Conservation (phyloP, 2,888 invertebrate species). For the Zootermopsis nevadensis region DNA sequence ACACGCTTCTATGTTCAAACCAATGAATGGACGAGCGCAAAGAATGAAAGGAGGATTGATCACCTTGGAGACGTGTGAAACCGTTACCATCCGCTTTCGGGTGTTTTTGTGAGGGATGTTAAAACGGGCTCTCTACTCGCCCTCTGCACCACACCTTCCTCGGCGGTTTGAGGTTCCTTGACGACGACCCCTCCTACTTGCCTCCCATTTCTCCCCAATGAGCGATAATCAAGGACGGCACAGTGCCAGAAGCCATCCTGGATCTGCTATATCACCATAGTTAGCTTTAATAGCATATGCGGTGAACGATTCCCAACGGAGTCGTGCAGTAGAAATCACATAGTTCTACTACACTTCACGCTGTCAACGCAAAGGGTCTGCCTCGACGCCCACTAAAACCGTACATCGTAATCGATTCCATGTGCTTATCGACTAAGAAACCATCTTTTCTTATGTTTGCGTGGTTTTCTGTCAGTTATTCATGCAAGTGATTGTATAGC, state of each 20-base stretch:
- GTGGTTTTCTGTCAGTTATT: no score
- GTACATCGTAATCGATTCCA: no score
- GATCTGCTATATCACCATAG: conserved; percentile 3
- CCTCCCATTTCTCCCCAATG: neutral
- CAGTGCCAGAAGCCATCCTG: neutral
- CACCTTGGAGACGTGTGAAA: neutral
- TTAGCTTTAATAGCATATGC: conserved; percentile 31
- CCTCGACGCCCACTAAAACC: no score
- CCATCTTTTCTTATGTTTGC: no score
- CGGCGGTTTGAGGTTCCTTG: neutral
- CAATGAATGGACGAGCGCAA: no score
- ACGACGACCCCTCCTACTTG: neutral
- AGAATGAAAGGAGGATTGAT: no score
- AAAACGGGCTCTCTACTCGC: no score
- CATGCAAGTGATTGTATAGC: no score
- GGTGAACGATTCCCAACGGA: conserved; percentile 3
- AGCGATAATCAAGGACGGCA: neutral
- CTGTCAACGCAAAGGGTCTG: neutral
- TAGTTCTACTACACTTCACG: neutral
- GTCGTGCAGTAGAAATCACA: neutral
- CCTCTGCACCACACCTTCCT: neutral
- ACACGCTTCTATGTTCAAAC: no score
- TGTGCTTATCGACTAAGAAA: no score
- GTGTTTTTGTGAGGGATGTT: neutral
- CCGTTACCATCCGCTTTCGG: neutral